Percentiles rank a stretch among this genome's conserved stretches.
phyloP scores from a whole-genome alignment of 2,113 vertebrate species.

The Dascyllus trimaculatus region DNA sequence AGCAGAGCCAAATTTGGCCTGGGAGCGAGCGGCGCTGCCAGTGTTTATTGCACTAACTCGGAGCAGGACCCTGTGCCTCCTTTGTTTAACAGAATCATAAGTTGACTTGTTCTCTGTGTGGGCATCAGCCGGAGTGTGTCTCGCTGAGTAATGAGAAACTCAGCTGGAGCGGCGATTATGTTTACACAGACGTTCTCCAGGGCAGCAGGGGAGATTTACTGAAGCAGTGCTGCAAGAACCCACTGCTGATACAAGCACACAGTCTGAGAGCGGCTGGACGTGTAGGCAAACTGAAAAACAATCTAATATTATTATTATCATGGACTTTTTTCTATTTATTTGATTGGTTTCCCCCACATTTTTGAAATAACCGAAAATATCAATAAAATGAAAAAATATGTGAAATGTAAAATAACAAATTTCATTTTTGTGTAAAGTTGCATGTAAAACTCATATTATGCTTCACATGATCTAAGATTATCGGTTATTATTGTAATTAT shows the following conservation, averaged over 20 bases:
- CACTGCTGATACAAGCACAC: conserved; percentile 12
- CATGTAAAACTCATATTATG: too few species aligned
- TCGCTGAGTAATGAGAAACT: conserved; percentile 65
- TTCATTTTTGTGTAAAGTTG: too few species aligned
- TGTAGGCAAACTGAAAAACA: too few species aligned
- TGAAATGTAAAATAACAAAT: too few species aligned
- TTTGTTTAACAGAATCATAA: conserved; percentile 64
- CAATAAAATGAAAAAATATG: too few species aligned
- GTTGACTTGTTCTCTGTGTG: conserved; percentile 45
- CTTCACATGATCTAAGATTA: too few species aligned
- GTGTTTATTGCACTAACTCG: conserved; percentile 51
- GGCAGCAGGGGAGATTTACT: conserved; percentile 43
- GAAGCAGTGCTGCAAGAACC: not conserved
- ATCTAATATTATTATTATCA: too few species aligned
- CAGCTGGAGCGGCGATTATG: conserved; percentile 64
- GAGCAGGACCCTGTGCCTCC: conserved; percentile 42
- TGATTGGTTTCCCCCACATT: too few species aligned
- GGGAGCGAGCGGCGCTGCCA: conserved; percentile 9
- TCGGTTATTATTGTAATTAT: too few species aligned
- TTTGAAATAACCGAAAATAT: too few species aligned
- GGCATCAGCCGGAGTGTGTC: conserved; percentile 50
- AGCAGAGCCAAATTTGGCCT: conserved; percentile 71
- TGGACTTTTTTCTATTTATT: too few species aligned
- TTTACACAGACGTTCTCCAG: conserved; percentile 70
- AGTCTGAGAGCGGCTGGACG: not conserved